These are phyloP conservation scores for Phenganax subtilis DNA, from an alignment of 92 coral and sea anemone species.

Conservation along the genomic window DNA sequence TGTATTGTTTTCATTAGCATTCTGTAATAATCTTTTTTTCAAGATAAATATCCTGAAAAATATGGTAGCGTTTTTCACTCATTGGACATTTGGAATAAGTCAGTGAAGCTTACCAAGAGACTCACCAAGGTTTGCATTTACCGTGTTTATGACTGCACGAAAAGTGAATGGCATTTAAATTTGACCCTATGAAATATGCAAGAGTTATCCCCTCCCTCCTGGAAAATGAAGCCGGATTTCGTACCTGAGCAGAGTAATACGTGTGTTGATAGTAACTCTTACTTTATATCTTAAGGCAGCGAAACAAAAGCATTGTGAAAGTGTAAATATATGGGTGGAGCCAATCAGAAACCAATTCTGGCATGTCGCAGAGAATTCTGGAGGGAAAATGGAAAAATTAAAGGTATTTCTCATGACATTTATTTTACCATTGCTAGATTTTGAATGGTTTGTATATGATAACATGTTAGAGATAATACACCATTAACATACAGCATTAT, in stretches of 20 bases:
- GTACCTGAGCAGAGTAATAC: no score
- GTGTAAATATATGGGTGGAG: constrained; percentile 42
- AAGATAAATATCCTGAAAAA: neutral
- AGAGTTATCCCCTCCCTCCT: no score
- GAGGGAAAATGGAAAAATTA: constrained; percentile 38
- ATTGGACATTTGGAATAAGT: neutral
- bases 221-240: no score
- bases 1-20: no score
- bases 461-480: neutral
- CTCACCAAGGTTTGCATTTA: no score
- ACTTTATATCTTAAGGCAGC: constrained; percentile 32
- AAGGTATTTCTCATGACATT: constrained; percentile 29
- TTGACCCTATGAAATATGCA: neutral
- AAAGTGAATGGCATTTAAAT: neutral
- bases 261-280: neutral
- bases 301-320: constrained; percentile 47
- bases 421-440: neutral
- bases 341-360: constrained; percentile 53
- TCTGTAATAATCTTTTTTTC: no score
- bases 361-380: constrained; percentile 42
- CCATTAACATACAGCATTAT: neutral
- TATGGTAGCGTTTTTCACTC: neutral
- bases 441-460: neutral
- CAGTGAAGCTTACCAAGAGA: no score
- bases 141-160: no score